Conservation (phyloP, 1,140 invertebrate genomes). For the Bombus terrestris region DNA sequence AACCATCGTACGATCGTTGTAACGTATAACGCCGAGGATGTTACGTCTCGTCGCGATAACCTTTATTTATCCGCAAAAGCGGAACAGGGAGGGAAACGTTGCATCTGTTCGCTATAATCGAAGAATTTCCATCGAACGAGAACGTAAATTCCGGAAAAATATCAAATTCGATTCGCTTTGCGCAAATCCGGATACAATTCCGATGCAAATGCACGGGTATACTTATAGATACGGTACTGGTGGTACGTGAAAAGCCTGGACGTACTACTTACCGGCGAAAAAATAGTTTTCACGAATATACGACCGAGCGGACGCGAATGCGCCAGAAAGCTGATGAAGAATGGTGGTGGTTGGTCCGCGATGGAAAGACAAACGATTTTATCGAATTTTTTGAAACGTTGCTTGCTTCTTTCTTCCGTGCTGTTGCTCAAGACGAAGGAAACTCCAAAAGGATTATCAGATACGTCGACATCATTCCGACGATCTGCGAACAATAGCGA, state of each 20-base stretch:
- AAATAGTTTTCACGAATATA: slow-evolving; percentile 36
- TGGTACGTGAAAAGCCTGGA: not conserved
- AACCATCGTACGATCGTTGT: not conserved
- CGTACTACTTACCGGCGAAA: slow-evolving; percentile 17
- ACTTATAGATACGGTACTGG: too few relatives aligned
- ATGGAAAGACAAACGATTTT: not conserved
- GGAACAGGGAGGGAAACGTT: not conserved
- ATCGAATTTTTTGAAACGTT: not conserved
- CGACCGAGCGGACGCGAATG: not conserved
- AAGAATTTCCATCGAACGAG: not conserved
- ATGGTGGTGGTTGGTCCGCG: not conserved
- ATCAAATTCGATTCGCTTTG: not conserved
- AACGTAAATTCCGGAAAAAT: not conserved
- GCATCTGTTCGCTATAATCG: not conserved
- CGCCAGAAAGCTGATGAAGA: not conserved
- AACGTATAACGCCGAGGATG: not conserved
- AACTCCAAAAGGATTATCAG: slow-evolving; percentile 78
- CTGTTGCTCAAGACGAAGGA: not conserved
- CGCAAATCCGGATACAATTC: slow-evolving; percentile 44
- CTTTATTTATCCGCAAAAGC: not conserved
- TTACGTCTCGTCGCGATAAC: not conserved
- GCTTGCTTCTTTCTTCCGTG: not conserved
- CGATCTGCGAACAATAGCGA: slow-evolving; percentile 68
- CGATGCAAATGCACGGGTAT: slow-evolving; percentile 41
- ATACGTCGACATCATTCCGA: slow-evolving; percentile 72